A percentile compares a stretch with the other conserved stretches of the same genome.
Conservation (phyloP, 2,888 invertebrate genomes). For the Drosophila setosimentum region DNA sequence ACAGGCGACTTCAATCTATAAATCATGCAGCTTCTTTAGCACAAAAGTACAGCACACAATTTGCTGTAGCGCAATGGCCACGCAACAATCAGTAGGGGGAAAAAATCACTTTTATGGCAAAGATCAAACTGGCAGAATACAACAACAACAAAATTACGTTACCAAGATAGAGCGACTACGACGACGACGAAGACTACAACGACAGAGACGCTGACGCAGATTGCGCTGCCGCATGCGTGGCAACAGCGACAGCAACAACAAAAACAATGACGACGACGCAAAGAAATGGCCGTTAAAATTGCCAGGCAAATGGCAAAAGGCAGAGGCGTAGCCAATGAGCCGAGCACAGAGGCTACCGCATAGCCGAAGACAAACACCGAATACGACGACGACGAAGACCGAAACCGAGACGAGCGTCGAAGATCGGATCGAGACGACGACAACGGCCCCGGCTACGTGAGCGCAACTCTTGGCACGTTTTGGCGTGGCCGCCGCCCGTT, state of each 20-base stretch:
- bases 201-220: conserved; percentile 17
- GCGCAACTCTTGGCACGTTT: conserved; percentile 72
- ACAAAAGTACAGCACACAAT: conserved; percentile 74
- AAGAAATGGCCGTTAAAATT: conserved; percentile 79
- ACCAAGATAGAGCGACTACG: conserved; percentile 75
- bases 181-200: conserved; percentile 39
- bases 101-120: conserved; percentile 79
- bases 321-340: conserved; percentile 72
- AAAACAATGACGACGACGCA: conserved; percentile 34
- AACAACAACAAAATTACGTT: conserved; percentile 67
- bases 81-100: conserved; percentile 64
- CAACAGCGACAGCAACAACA: conserved; percentile 28
- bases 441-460: conserved; percentile 61
- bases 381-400: conserved; percentile 12
- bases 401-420: conserved; percentile 17
- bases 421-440: conserved; percentile 37
- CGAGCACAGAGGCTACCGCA: conserved; percentile 54
- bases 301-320: conserved; percentile 75
- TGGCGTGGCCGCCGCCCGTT: conserved; percentile 76
- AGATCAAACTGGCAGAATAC: conserved; percentile 73
- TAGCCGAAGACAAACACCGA: conserved; percentile 9
- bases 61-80: conserved; percentile 73
- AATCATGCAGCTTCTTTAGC: conserved; percentile 46
- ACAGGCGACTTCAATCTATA: conserved; percentile 46
- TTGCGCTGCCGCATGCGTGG: conserved; percentile 5